Evolutionary conservation across 2,888 invertebrate genomes (phyloP).

Genomic region (Incurvaria masculella): DNA sequence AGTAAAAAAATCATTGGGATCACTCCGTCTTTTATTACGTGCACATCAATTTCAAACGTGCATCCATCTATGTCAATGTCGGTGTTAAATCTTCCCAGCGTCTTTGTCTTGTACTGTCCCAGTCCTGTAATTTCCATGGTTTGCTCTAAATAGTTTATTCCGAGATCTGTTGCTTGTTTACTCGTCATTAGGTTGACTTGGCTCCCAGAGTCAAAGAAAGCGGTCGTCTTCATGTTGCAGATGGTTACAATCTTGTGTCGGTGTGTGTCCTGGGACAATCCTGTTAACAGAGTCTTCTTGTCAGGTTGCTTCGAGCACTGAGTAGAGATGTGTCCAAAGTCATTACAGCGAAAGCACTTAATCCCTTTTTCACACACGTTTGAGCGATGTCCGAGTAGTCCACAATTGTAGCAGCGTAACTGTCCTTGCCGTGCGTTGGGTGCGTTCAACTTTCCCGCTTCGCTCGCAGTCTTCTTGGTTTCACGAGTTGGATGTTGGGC

Average conservation of each 20-base stretch:
- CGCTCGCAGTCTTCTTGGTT: not conserved
- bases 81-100: not conserved
- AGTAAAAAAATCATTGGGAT: too few species aligned
- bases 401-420: not conserved
- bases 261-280: not conserved
- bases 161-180: not conserved
- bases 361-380: not conserved
- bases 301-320: not conserved
- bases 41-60: not conserved
- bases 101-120: not conserved
- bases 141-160: not conserved
- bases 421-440: not conserved
- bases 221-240: not conserved
- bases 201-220: not conserved
- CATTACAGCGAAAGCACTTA: not conserved
- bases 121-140: not conserved
- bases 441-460: not conserved
- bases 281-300: not conserved
- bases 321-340: not conserved
- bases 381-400: not conserved
- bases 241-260: not conserved
- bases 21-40: too few species aligned
- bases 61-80: not conserved
- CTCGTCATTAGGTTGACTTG: not conserved
- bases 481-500: not conserved